These are phyloP conservation scores for Drosophila varians DNA, from an alignment of 1,140 invertebrate species.

Conservation along the genomic window DNA sequence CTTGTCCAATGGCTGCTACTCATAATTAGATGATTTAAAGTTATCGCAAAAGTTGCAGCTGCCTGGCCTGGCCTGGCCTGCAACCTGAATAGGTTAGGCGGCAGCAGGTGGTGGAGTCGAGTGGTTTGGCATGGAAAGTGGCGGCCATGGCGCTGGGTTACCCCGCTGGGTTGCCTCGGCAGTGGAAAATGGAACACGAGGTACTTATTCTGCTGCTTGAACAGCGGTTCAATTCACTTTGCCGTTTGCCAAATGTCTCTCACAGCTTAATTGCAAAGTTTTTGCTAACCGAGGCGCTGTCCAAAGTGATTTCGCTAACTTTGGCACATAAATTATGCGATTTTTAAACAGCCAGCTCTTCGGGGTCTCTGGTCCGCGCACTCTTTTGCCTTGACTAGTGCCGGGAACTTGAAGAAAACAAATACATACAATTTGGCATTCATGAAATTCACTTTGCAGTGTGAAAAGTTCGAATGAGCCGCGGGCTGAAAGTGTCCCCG, in stretches of 20 bases:
- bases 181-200: neutral
- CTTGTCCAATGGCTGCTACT: slow-evolving; percentile 64
- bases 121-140: neutral
- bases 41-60: slow-evolving; percentile 79
- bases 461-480: slow-evolving; percentile 64
- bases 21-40: slow-evolving; percentile 83
- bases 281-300: slow-evolving; percentile 42
- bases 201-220: slow-evolving; percentile 11
- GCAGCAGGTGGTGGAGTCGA: slow-evolving; percentile 2
- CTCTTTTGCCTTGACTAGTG: slow-evolving; percentile 9
- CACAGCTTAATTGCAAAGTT: slow-evolving; percentile 76
- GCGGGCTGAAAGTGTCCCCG: slow-evolving; percentile 58
- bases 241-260: slow-evolving; percentile 67
- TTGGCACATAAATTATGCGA: slow-evolving; percentile 76
- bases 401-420: slow-evolving; percentile 58
- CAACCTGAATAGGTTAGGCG: slow-evolving; percentile 19
- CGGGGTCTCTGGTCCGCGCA: neutral
- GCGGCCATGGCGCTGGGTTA: neutral
- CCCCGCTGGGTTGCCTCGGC: neutral
- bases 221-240: slow-evolving; percentile 61
- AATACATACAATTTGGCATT: slow-evolving; percentile 79
- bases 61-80: slow-evolving; percentile 27
- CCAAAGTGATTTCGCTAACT: slow-evolving; percentile 78
- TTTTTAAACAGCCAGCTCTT: slow-evolving; percentile 54
- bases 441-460: slow-evolving; percentile 78